Evolutionary conservation across 1,140 invertebrate genomes (phyloP).

Genomic region (Drosophila seguyi): DNA sequence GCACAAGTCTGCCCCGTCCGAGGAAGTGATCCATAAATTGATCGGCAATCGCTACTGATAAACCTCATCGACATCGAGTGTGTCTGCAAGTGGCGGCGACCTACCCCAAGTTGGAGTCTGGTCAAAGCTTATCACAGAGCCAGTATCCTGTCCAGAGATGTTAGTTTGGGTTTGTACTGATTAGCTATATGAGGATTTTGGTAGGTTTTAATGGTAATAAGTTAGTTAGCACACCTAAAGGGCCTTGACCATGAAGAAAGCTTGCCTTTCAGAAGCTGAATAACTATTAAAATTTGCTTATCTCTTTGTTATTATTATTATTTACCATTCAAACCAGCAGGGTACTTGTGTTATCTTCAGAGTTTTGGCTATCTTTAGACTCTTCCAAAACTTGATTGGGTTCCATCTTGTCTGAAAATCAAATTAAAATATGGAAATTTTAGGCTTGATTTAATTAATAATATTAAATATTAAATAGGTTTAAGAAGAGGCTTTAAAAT

Average conservation of each 20-base stretch:
- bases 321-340: background rate
- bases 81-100: conserved; percentile 16
- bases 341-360: background rate
- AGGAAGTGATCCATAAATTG: conserved; percentile 45
- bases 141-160: background rate
- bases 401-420: too few relatives aligned
- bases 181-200: background rate
- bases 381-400: background rate
- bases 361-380: background rate
- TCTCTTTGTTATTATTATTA: background rate
- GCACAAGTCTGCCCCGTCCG: background rate
- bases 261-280: background rate
- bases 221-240: background rate
- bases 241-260: background rate
- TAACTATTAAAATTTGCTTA: background rate
- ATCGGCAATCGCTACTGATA: conserved; percentile 27
- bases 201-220: background rate
- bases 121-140: background rate
- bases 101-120: conserved; percentile 16
- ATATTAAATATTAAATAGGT: background rate
- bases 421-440: background rate
- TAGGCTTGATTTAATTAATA: background rate
- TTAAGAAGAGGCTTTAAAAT: background rate
- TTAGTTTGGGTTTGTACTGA: background rate
- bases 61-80: background rate